Base-by-base conservation (phyloP, 2,888 invertebrate species). In the Chaetoderma sp. region DNA sequence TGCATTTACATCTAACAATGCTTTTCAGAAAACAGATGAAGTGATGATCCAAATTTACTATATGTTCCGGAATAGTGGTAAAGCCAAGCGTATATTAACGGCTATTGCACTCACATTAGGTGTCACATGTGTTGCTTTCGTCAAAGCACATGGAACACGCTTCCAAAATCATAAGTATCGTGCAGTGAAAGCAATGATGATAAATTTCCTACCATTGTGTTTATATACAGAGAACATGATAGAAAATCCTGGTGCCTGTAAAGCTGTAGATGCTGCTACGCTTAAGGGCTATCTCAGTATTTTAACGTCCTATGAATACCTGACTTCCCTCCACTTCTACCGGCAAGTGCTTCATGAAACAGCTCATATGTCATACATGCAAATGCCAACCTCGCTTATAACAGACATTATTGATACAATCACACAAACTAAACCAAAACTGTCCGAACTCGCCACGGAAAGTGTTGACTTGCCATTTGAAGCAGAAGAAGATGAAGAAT, bases 51-150 rank as follows among this genome's bases (percentile, higher is more conserved):
- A 58, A 16, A 58, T 58, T 21, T 45, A 58, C 23, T 58, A 58
- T 32, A 25, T 44, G 42, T 58, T 58, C 21, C 25, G 45, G 58
- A 58, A 58, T 27, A 44, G 45, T 44, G 58, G 58, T 4, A 58
- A 58, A 47, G 58, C 58, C 18, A 58, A 45, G 30, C 42, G 30
- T 3, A 10, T 45, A 18, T 23, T 58, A n/a, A 27, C 16, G 6
- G 44, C 18, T 45, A 44, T 47, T 30, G 58, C 58, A 16, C 23
- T 44, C 3, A 44, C 18, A 45, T 13, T 58, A 27, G 58, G 28
- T n/a, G 58, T 45, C 25, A 42, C 44, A 1, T 58, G 47, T 58
- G 45, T 58, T 13, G 45, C 27, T 25, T 58, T 58, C 13, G 45
- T 39, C 28, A 58, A 58, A 21, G 58, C 58, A 16, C 28, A 8